Evolutionary conservation across 2,113 vertebrate species (phyloP).

Genomic region (Cheilinus undulatus): DNA sequence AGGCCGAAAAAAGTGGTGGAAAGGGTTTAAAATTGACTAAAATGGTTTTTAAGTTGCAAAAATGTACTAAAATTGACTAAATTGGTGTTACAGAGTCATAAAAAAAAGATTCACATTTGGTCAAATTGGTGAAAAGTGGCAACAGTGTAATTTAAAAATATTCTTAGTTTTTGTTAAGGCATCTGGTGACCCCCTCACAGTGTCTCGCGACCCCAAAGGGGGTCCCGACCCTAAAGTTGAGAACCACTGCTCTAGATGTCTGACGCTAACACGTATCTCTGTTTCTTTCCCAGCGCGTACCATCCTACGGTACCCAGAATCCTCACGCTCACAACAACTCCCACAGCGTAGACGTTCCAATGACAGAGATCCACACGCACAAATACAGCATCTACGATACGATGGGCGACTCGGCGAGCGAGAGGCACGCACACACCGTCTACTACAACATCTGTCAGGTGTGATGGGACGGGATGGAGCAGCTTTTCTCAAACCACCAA

Average conservation of each 20-base stretch:
- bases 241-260: neutral
- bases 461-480: conserved; percentile 45
- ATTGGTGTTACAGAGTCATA: too few relatives aligned
- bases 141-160: too few relatives aligned
- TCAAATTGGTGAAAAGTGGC: too few relatives aligned
- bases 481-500: neutral
- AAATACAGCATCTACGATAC: conserved; percentile 78
- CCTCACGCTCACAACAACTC: conserved; percentile 46
- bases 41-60: too few relatives aligned
- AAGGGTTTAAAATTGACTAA: too few relatives aligned
- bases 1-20: too few relatives aligned
- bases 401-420: conserved; percentile 63
- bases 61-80: too few relatives aligned
- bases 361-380: conserved; percentile 75
- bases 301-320: conserved; percentile 70
- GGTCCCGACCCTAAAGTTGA: too few relatives aligned
- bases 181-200: too few relatives aligned
- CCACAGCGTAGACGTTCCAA: conserved; percentile 69
- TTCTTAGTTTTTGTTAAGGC: too few relatives aligned
- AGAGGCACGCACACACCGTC: conserved; percentile 76
- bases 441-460: conserved; percentile 90
- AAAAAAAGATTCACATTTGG: too few relatives aligned
- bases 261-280: conserved; percentile 2
- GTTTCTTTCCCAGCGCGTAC: conserved; percentile 50
- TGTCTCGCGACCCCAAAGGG: too few relatives aligned